These are phyloP conservation scores for Drosophila borborema DNA, from an alignment of 2,888 invertebrate species.

Conservation along the genomic window DNA sequence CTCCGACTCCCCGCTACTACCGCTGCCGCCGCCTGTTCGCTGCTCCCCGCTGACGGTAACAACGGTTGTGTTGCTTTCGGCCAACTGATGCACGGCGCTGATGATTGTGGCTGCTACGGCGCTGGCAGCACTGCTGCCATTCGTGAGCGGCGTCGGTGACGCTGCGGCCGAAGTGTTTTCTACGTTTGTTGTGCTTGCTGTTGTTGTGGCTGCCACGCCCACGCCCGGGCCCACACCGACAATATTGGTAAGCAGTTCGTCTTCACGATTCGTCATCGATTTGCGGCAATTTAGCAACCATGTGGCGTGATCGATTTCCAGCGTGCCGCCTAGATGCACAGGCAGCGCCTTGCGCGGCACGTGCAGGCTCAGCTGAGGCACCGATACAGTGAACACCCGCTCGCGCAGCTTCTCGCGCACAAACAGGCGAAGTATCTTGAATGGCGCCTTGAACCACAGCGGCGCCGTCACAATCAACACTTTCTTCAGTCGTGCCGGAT, in stretches of 20 bases:
- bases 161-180: constrained; percentile 14
- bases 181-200: constrained; percentile 3
- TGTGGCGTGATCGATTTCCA: constrained; percentile 94
- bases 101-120: constrained; percentile 79
- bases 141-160: constrained; percentile 37
- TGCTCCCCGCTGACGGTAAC: constrained; percentile 53
- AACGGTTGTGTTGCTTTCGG: constrained; percentile 59
- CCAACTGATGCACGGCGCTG: constrained; percentile 70
- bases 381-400: constrained; percentile 97
- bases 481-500: constrained; percentile 98
- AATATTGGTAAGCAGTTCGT: constrained; percentile 85
- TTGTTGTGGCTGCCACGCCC: constrained; percentile 17
- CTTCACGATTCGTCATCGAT: constrained; percentile 93
- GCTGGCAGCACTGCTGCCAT: constrained; percentile 52
- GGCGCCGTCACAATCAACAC: constrained; percentile 98
- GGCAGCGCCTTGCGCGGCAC: constrained; percentile 96
- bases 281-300: constrained; percentile 92
- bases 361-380: constrained; percentile 95
- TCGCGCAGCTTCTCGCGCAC: constrained; percentile 98
- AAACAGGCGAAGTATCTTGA: constrained; percentile 96
- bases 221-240: constrained; percentile 54
- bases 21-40: constrained; percentile 41
- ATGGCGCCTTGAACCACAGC: constrained; percentile 99
- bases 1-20: constrained; percentile 47
- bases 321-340: constrained; percentile 93